Evolutionary conservation across 2,888 invertebrate genomes (phyloP).

Genomic region (Cataglyphis albicans): DNA sequence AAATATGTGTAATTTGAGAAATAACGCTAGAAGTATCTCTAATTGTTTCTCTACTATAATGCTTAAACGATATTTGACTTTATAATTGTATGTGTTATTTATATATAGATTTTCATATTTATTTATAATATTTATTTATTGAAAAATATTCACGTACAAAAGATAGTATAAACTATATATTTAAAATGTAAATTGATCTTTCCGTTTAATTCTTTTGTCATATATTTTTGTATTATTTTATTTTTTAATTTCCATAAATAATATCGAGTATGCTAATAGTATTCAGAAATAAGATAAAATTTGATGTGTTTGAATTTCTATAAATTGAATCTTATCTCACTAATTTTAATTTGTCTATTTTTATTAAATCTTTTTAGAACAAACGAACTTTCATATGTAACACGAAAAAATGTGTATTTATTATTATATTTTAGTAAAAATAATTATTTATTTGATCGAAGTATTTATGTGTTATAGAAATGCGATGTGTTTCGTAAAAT

Average conservation of each 20-base stretch:
- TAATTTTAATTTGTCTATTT: too few relatives aligned
- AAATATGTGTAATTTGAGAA: conserved; percentile 1
- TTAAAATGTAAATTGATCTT: neutral
- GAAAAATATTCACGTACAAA: too few relatives aligned
- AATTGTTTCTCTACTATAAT: neutral
- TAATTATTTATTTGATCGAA: neutral
- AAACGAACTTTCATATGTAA: too few relatives aligned
- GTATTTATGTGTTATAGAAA: neutral
- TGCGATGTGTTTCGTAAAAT: neutral
- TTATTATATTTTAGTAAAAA: neutral
- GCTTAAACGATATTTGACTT: neutral
- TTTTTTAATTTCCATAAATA: neutral
- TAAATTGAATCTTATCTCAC: neutral
- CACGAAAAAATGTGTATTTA: neutral
- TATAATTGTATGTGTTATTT: neutral
- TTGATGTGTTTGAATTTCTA: neutral
- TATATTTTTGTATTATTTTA: neutral
- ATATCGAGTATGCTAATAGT: neutral
- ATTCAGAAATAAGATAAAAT: neutral
- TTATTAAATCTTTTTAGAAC: too few relatives aligned
- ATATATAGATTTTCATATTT: too few relatives aligned
- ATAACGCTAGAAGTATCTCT: conserved; percentile 11
- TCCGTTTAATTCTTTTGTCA: neutral
- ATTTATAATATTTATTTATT: too few relatives aligned
- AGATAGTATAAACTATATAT: neutral